Base-by-base conservation (phyloP, 2,113 vertebrate genomes). In the Pelusios castaneus region DNA sequence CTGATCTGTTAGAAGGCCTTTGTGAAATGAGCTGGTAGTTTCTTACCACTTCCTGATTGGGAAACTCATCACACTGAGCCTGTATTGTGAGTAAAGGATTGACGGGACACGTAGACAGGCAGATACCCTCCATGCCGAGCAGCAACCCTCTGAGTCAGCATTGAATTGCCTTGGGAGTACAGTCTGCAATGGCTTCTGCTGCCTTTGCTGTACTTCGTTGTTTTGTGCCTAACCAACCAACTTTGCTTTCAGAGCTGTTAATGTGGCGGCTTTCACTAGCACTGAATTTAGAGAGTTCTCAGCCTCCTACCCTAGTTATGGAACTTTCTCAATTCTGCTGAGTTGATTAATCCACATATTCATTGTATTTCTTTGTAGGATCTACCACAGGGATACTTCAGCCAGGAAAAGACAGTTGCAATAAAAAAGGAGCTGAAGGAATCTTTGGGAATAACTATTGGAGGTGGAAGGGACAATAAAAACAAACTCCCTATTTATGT, bases 371-470 rank as follows among this genome's bases (percentile, higher is more conserved):
- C 38, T 67, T 60, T 90, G 29, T 43, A 99, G 99, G 99, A 99
- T 86, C 98, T 98, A 95, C 98, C 98, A 86, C 98, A 98, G 78
- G 98, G 98, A 49, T 99, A 98, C 45, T 93, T 95, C 89, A 98
- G 97, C 94, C 98, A 98, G n/a, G 99, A 99, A 94, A 99, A 99
- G 96, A 98, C 97, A 0, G 98, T 99, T 83, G 98, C 97, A 90
- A 90, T 99, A 92, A 99, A 99, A 96, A 99, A 99, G 95, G 99
- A 99, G 93, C 98, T 98, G 76, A 98, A 98, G 52, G 98, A 98
- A 45, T 99, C 99, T 54, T 95, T 99, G 85, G 99, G 99, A 94
- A 99, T 99, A 97, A 99, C 99, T 8, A 99, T 99, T 7, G 99
- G 98, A 8, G 99, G 99, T 0, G 99, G 99, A 73, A 98, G 99